These are phyloP conservation scores for Rhea pennata DNA, from an alignment of 2,113 vertebrate species.

Conservation along the genomic window DNA sequence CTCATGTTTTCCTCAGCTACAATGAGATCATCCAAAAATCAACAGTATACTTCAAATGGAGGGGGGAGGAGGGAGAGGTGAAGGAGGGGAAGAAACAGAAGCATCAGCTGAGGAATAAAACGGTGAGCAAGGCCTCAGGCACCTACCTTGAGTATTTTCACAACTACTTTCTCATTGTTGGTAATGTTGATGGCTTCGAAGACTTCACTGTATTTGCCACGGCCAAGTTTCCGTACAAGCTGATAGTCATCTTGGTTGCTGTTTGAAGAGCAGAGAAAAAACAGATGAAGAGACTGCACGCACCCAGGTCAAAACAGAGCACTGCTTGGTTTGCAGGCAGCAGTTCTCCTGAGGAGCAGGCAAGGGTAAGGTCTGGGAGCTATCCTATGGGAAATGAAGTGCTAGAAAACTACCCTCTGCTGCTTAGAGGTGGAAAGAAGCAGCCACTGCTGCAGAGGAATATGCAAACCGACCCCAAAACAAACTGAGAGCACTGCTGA, in stretches of 20 bases:
- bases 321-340: not conserved
- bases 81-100: too few relatives aligned
- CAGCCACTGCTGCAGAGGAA: not conserved
- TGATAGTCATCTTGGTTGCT: constrained; percentile 91
- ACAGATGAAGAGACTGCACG: not conserved
- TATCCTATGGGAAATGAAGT: fast-evolving
- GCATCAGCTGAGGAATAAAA: fast-evolving
- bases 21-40: too few relatives aligned
- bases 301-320: not conserved
- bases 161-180: constrained; percentile 74
- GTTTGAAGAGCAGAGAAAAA: not conserved
- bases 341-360: not conserved
- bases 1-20: not conserved
- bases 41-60: fast-evolving
- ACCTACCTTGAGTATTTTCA: constrained; percentile 64
- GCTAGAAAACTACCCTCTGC: not conserved
- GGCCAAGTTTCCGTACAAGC: constrained; percentile 86
- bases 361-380: not conserved
- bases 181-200: constrained; percentile 88
- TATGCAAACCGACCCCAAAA: fast-evolving
- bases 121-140: fast-evolving
- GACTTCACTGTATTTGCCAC: constrained; percentile 88
- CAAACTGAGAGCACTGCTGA: not conserved
- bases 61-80: not conserved
- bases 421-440: not conserved